Conservation (phyloP, 2,797 vertebrate genomes). For the Perodicticus potto region DNA sequence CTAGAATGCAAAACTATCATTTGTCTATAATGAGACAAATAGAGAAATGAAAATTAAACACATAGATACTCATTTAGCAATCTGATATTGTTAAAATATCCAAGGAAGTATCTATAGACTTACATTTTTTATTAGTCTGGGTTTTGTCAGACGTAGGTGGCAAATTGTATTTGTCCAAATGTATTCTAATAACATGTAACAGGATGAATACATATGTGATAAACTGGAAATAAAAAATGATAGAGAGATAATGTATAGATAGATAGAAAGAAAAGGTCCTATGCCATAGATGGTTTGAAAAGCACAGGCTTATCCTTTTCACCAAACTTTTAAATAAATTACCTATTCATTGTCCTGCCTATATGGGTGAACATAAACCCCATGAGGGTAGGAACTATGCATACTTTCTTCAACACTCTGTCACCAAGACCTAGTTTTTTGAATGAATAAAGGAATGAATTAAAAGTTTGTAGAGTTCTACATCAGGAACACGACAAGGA, state of each 20-base stretch:
- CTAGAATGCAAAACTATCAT: neutral
- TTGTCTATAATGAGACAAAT: neutral
- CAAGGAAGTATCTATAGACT: neutral
- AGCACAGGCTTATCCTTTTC: neutral
- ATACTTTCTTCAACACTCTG: neutral
- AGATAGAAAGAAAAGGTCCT: neutral
- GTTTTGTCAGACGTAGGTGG: neutral
- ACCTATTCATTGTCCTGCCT: neutral
- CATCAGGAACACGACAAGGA: neutral
- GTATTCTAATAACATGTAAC: neutral
- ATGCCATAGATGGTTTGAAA: neutral
- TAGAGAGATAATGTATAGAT: neutral
- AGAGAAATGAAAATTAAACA: neutral
- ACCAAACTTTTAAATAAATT: neutral
- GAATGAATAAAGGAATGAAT: neutral
- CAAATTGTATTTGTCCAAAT: neutral
- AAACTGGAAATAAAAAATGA: slow-evolving; percentile 1
- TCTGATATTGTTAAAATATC: neutral
- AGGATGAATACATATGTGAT: neutral
- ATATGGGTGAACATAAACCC: neutral
- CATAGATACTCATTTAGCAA: neutral
- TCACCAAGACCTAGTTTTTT: neutral
- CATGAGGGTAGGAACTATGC: neutral
- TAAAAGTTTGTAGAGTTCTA: neutral
- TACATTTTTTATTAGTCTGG: neutral